Evolutionary conservation across 2,888 invertebrate species (phyloP).

Genomic region (Plebejus argus): DNA sequence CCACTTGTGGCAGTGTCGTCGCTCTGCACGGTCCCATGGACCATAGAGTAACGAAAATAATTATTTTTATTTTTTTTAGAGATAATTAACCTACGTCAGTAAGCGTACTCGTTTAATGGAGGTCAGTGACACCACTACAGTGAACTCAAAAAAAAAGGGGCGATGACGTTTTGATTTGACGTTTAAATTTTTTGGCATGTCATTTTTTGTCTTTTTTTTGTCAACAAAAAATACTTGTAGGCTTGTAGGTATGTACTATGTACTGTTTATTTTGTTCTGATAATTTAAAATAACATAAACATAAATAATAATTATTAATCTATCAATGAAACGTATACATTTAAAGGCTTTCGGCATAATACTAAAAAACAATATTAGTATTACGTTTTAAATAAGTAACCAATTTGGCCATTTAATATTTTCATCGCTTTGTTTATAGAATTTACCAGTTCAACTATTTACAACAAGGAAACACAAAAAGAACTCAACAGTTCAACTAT

Average conservation of each 20-base stretch:
- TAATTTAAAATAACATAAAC: no score
- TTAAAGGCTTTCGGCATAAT: background rate
- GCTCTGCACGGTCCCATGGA: no score
- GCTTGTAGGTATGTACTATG: background rate
- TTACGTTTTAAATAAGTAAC: background rate
- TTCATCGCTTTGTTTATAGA: background rate
- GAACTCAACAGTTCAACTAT: conserved; percentile 43
- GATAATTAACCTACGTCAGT: no score
- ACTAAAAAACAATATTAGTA: background rate
- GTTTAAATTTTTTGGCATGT: background rate
- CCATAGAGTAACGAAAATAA: no score
- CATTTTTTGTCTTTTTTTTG: background rate
- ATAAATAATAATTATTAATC: no score
- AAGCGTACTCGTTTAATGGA: no score
- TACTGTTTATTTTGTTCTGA: background rate
- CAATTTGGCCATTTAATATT: background rate
- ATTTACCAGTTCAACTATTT: background rate
- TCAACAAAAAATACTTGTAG: background rate
- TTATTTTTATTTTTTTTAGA: no score
- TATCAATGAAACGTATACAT: background rate
- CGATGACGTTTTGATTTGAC: background rate
- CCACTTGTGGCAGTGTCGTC: no score
- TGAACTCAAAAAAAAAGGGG: no score
- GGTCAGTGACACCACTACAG: no score
- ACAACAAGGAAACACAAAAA: background rate